phyloP scores from a whole-genome alignment of 1,140 invertebrate genomes.

The Paraescarpia echinospica region DNA sequence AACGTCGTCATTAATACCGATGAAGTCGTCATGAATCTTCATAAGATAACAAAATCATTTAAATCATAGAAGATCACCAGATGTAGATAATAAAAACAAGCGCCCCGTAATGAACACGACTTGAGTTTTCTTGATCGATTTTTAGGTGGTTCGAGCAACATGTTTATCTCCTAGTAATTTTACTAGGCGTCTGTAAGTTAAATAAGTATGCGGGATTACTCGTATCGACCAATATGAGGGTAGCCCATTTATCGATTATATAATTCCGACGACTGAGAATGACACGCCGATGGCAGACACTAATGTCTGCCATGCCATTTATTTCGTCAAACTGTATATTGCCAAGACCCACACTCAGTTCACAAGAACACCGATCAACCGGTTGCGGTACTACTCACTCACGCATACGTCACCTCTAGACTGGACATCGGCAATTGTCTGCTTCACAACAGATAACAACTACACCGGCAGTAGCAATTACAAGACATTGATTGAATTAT shows the following conservation, averaged over 20 bases:
- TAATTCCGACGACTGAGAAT: neutral
- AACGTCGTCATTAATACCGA: too few species aligned
- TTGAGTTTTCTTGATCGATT: neutral
- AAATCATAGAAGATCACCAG: neutral
- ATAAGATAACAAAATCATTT: too few species aligned
- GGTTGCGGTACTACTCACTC: too few species aligned
- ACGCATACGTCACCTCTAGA: too few species aligned
- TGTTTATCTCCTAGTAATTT: neutral
- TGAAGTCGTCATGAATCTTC: too few species aligned
- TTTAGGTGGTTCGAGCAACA: neutral
- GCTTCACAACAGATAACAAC: too few species aligned
- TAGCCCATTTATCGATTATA: neutral
- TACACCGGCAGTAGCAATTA: too few species aligned
- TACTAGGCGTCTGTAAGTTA: neutral
- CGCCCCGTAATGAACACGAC: neutral
- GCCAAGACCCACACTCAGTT: too few species aligned
- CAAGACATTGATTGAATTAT: too few species aligned
- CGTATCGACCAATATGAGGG: neutral
- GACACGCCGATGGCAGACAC: too few species aligned
- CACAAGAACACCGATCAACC: too few species aligned
- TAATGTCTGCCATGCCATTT: neutral
- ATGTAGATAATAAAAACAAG: neutral
- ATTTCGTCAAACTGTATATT: neutral
- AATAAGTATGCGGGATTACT: neutral
- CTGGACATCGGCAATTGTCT: too few species aligned